These are phyloP conservation scores for Acanthopagrus latus DNA, from an alignment of 2,797 vertebrate genomes.

Conservation along the genomic window DNA sequence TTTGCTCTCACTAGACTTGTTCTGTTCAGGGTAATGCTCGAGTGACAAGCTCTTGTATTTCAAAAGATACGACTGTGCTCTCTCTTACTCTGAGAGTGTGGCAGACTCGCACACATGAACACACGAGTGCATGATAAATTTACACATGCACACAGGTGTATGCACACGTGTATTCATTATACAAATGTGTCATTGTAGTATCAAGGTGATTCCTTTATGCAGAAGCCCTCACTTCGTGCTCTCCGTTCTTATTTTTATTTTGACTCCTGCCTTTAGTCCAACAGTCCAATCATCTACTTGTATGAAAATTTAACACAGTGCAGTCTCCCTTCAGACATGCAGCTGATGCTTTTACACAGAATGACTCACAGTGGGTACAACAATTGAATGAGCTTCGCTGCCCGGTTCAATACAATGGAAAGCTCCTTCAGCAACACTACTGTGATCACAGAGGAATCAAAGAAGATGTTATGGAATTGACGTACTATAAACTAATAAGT, in stretches of 20 bases:
- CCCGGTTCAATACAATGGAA: neutral
- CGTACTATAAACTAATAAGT: neutral
- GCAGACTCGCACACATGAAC: conserved; percentile 13
- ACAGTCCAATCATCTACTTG: conserved; percentile 17
- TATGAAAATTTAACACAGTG: conserved; percentile 5
- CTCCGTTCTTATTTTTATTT: conserved; percentile 13
- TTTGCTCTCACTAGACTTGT: neutral
- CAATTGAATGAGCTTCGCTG: conserved; percentile 3
- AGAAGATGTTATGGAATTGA: neutral
- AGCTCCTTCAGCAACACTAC: neutral
- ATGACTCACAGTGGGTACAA: neutral
- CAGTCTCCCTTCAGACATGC: conserved; percentile 4
- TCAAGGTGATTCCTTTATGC: conserved; percentile 38
- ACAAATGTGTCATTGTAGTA: conserved; percentile 37
- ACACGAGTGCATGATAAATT: conserved; percentile 14
- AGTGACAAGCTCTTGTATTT: neutral
- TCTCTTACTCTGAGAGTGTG: neutral
- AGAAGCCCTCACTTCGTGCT: conserved; percentile 15
- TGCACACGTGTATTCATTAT: conserved; percentile 39
- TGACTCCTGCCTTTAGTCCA: conserved; percentile 18
- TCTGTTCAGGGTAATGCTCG: neutral
- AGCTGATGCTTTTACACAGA: conserved; percentile 8
- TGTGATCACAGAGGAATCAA: neutral
- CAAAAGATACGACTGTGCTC: neutral
- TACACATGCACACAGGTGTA: neutral